phyloP scores from a whole-genome alignment of 2,797 vertebrate species.

The Chromobotia macracanthus region DNA sequence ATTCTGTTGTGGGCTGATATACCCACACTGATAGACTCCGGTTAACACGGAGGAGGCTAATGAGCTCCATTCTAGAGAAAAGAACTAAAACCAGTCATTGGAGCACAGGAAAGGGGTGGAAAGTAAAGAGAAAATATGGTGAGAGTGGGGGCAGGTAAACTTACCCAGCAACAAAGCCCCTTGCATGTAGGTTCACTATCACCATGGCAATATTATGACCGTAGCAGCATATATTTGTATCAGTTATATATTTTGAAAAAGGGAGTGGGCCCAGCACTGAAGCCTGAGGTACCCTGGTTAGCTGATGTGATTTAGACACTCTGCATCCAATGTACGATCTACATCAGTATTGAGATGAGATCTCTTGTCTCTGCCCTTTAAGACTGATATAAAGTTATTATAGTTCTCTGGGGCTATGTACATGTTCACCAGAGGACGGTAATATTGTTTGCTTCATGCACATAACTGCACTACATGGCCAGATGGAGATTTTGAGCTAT shows the following conservation, averaged over 20 bases:
- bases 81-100: slow-evolving; percentile 6
- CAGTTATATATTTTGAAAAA: not conserved
- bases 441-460: too few species aligned
- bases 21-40: slow-evolving; percentile 16
- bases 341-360: not conserved
- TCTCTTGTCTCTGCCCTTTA: not conserved
- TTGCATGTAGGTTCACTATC: slow-evolving; percentile 24
- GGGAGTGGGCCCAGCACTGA: not conserved
- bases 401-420: not conserved
- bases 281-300: not conserved
- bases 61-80: slow-evolving; percentile 25
- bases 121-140: not conserved
- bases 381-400: slow-evolving; percentile 9
- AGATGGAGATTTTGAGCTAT: not conserved
- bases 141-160: not conserved
- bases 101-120: slow-evolving; percentile 2
- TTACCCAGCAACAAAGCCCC: slow-evolving; percentile 9
- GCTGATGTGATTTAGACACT: not conserved
- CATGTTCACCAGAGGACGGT: not conserved
- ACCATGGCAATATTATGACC: slow-evolving; percentile 42
- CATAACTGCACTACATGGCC: too few species aligned
- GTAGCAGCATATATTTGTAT: slow-evolving; percentile 7
- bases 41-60: slow-evolving; percentile 11
- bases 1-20: slow-evolving; percentile 27
- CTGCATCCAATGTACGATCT: not conserved